phyloP scores from a whole-genome alignment of 2,888 invertebrate species.

The Diloba caeruleocephala region DNA sequence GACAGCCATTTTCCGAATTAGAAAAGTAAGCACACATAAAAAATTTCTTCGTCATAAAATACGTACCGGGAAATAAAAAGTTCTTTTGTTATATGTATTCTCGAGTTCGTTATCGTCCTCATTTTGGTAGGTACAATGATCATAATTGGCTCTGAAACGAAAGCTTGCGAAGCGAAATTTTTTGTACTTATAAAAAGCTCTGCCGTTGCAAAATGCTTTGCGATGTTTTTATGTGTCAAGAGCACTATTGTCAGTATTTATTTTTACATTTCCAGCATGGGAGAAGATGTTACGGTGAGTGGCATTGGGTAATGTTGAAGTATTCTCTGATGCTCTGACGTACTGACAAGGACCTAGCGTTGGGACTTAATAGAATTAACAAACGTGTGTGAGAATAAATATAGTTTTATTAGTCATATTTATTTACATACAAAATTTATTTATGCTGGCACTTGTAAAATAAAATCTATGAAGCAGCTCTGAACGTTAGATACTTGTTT shows the following conservation, averaged over 20 bases:
- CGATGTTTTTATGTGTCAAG: slow-evolving; percentile 17
- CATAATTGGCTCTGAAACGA: slow-evolving; percentile 10
- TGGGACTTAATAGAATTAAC: too few relatives aligned
- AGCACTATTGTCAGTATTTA: neutral
- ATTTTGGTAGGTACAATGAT: neutral
- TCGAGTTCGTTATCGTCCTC: neutral
- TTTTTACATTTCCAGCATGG: slow-evolving; percentile 16
- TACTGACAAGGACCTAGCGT: too few relatives aligned
- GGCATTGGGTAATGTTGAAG: too few relatives aligned
- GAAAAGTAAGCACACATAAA: too few relatives aligned
- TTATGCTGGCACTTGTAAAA: too few relatives aligned
- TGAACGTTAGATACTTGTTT: too few relatives aligned
- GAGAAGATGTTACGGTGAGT: neutral
- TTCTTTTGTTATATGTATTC: neutral
- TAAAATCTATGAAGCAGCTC: too few relatives aligned
- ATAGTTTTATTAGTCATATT: too few relatives aligned
- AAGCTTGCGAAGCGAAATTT: slow-evolving; percentile 43
- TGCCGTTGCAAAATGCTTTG: slow-evolving; percentile 36
- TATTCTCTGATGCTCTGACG: too few relatives aligned
- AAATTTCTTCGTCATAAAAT: neutral
- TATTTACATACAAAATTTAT: too few relatives aligned
- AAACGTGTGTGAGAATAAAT: too few relatives aligned
- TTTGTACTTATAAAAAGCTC: neutral
- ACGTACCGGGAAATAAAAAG: neutral
- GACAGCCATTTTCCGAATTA: too few relatives aligned